Evolutionary conservation across 2,888 invertebrate genomes (phyloP).

Genomic region (Campoplex capitator): DNA sequence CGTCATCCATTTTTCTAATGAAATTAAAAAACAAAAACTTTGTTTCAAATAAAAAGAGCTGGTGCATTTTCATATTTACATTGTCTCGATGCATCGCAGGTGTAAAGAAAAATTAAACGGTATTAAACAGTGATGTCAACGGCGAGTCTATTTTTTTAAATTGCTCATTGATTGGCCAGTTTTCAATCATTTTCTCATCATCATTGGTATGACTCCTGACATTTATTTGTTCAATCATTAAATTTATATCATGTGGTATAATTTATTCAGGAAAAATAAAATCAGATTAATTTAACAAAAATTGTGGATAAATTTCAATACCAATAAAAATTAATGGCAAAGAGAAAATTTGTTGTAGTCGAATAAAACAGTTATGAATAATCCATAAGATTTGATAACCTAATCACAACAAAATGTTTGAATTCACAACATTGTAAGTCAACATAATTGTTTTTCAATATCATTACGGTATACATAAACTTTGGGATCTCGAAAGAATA

Average conservation of each 20-base stretch:
- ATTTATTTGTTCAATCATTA: too few species aligned
- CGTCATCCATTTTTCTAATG: constrained; percentile 78
- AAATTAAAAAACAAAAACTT: constrained; percentile 23
- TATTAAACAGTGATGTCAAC: too few species aligned
- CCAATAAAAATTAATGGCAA: not conserved
- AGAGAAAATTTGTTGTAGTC: not conserved
- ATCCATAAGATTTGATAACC: not conserved
- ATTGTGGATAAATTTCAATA: not conserved
- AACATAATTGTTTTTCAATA: not conserved
- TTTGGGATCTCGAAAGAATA: too few species aligned
- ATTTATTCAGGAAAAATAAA: too few species aligned
- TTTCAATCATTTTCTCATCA: too few species aligned
- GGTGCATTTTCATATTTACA: not conserved
- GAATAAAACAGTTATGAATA: not conserved
- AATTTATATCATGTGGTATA: too few species aligned
- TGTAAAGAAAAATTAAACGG: not conserved
- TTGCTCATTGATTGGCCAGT: too few species aligned
- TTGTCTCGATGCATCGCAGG: not conserved
- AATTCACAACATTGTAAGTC: not conserved
- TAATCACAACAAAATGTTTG: not conserved
- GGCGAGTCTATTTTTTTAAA: too few species aligned
- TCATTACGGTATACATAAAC: not conserved
- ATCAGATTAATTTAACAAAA: not conserved
- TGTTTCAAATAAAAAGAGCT: not conserved
- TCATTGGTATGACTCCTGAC: too few species aligned